Evolutionary conservation across 1,140 invertebrate species (phyloP).

Genomic region (Polypedilum pembai): DNA sequence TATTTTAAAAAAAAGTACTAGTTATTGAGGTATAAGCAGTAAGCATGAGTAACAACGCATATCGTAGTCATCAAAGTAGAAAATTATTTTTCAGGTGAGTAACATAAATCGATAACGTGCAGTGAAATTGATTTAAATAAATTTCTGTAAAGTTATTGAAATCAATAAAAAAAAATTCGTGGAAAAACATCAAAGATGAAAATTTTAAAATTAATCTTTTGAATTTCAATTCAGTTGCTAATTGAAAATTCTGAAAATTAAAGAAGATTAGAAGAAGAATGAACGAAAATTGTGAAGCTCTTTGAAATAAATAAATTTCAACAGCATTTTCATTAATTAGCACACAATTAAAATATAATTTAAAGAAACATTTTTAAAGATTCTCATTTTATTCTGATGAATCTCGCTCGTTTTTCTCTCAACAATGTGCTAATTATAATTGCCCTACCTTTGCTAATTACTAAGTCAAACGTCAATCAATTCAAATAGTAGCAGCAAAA

Average conservation of each 20-base stretch:
- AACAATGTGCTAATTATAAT: conserved; percentile 3
- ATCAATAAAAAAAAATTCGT: too few species aligned
- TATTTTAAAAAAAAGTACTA: neutral
- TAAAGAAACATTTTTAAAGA: too few species aligned
- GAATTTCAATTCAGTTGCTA: too few species aligned
- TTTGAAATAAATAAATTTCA: neutral
- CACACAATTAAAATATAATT: neutral
- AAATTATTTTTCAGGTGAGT: conserved; percentile 5
- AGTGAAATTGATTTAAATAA: too few species aligned
- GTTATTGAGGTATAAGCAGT: neutral
- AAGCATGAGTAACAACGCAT: neutral
- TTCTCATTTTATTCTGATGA: neutral
- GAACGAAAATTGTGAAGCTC: neutral
- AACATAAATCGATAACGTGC: too few species aligned
- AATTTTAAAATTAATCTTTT: too few species aligned
- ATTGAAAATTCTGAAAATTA: too few species aligned
- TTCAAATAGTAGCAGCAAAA: neutral
- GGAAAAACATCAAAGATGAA: too few species aligned
- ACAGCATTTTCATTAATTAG: neutral
- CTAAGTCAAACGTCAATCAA: neutral
- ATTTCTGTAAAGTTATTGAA: too few species aligned
- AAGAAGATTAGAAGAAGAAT: neutral
- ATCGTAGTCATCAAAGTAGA: neutral
- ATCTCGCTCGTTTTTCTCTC: neutral
- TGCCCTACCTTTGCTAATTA: neutral